A percentile compares a stretch with the other conserved stretches of the same genome.
Conservation (phyloP, 2,113 vertebrate species). For the Scolopax mira region DNA sequence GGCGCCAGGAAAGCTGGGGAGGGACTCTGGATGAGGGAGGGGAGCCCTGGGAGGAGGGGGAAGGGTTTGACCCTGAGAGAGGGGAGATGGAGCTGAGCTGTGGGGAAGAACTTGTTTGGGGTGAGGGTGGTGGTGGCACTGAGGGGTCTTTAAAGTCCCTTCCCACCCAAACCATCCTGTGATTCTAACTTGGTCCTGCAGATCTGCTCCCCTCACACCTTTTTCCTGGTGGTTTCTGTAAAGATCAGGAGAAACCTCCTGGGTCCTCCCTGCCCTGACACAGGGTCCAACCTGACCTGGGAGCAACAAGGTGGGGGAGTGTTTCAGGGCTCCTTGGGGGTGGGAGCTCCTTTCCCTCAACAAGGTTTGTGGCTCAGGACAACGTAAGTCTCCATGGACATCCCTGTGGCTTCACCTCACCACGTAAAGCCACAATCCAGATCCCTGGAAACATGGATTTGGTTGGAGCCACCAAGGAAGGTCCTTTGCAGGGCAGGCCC, state of each 20-base stretch:
- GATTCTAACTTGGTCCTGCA: background rate
- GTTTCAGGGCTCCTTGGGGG: background rate
- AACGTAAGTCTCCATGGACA: fast-evolving
- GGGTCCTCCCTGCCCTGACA: background rate
- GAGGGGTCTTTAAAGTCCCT: background rate
- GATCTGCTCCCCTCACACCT: background rate
- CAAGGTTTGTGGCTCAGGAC: background rate
- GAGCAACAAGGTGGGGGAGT: too few relatives aligned
- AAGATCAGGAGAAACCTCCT: background rate
- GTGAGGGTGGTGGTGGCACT: too few relatives aligned
- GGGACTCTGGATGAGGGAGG: too few relatives aligned
- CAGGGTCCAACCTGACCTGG: background rate
- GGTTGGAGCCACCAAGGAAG: background rate
- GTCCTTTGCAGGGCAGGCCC: too few relatives aligned
- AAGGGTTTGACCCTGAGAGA: too few relatives aligned
- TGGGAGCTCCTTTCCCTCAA: background rate
- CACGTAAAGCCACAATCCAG: fast-evolving
- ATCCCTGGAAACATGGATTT: background rate
- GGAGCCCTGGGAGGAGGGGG: too few relatives aligned
- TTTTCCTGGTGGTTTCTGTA: background rate
- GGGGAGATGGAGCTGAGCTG: too few relatives aligned
- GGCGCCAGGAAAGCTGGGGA: too few relatives aligned
- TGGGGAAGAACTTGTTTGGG: too few relatives aligned
- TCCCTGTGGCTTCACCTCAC: background rate
- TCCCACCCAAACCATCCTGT: background rate